phyloP scores from a whole-genome alignment of 2,113 vertebrate species.

The Ceyx cyanopectus region DNA sequence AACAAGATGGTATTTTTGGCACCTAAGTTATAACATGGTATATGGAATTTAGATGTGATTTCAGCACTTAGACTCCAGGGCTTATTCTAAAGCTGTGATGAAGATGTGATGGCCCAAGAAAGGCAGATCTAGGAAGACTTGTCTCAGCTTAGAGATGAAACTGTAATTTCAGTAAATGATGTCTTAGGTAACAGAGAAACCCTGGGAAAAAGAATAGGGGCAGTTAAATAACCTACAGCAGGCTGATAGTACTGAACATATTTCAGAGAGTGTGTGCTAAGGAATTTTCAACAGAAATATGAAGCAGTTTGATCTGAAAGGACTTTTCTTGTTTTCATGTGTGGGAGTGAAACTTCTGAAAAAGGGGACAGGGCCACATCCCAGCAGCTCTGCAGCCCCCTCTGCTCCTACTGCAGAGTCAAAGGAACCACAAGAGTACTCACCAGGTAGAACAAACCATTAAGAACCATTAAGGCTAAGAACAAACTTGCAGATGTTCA shows the following conservation, averaged over 20 bases:
- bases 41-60: background rate
- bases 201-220: background rate
- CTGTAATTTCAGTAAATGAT: background rate
- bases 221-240: background rate
- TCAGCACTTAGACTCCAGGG: background rate
- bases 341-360: accelerated
- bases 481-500: background rate
- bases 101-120: background rate
- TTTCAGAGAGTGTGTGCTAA: background rate
- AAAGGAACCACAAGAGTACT: background rate
- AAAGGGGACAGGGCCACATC: background rate
- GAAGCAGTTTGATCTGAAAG: background rate
- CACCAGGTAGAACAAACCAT: accelerated
- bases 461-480: background rate
- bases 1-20: background rate
- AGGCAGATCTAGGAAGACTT: background rate
- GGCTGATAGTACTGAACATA: background rate
- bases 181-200: background rate
- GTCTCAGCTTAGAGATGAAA: background rate
- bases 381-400: background rate
- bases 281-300: background rate
- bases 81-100: background rate
- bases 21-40: background rate
- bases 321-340: background rate
- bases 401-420: background rate